Conservation (phyloP, 2,888 invertebrate species). For the Cephus nigrinus region DNA sequence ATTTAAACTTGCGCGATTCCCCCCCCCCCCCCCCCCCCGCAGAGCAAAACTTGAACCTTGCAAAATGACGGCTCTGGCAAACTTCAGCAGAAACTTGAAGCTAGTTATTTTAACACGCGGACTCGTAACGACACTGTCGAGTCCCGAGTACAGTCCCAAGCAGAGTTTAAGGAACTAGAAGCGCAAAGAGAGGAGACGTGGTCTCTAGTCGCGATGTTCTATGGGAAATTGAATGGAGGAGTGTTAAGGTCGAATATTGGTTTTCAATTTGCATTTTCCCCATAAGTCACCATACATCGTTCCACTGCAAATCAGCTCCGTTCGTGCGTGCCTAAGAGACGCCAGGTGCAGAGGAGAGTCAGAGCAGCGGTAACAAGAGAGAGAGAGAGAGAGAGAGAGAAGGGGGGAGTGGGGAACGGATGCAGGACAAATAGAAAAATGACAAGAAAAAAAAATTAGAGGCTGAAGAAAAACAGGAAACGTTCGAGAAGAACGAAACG, state of each 20-base stretch:
- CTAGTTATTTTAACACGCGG: constrained; percentile 49
- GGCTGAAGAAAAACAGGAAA: no score
- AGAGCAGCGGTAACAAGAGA: neutral
- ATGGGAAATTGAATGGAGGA: no score
- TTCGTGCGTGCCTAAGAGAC: neutral
- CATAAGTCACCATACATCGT: constrained; percentile 44
- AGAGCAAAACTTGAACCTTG: constrained; percentile 30
- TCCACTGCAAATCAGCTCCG: constrained; percentile 30
- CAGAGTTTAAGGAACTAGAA: constrained; percentile 18
- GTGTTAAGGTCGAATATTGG: constrained; percentile 39
- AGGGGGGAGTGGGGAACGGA: neutral
- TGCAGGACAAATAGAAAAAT: neutral
- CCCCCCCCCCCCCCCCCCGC: neutral
- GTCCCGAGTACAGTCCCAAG: neutral
- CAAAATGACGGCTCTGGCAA: constrained; percentile 33
- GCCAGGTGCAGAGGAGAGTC: no score
- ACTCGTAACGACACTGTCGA: constrained; percentile 8
- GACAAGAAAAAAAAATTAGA: no score
- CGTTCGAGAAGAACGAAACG: no score
- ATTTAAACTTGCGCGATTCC: constrained; percentile 31
- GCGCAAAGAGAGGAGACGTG: no score
- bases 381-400: neutral
- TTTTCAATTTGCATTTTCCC: constrained; percentile 57
- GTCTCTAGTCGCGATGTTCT: no score
- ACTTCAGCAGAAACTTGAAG: constrained; percentile 38